Base-by-base conservation (phyloP, 2,888 invertebrate genomes). In the Asteroscopus sphinx region DNA sequence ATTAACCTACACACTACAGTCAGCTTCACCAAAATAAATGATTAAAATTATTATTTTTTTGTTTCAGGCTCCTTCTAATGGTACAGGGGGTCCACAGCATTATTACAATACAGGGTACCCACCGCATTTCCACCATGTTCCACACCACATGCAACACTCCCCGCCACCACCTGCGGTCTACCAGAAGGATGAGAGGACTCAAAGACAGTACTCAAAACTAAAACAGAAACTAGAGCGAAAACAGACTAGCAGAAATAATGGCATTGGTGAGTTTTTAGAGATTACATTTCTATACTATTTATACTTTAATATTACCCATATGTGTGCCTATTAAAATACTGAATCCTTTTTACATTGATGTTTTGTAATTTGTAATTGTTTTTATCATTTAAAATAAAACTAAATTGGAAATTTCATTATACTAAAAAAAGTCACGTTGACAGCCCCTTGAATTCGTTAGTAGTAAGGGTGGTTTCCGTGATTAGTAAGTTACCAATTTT, bases 161-260 rank as follows among this genome's bases (percentile, higher is more conserved):
- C 96, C 96, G 51, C 96, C 96, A 42, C 95, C 94, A 3, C 91
- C 90, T 1, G 89, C 90, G 1, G 89, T 90, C 35, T 96, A 95
- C 88, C 96, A 96, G 82, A 97, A 97, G 86, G 97, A 97, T 87
- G 97, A 97, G 87, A 95, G 97, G 78, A 95, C 97, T 36, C 97
- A 97, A 83, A 93, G 97, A 66, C 97, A 97, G 87, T 96, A 96
- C 84, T 96, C 95, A 68, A 97, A 97, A 89, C 93, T 97, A 77
- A 96, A 96, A 85, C 96, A 96, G 79, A 97, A 97, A 89, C 90
- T 97, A 72, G 97, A 97, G 82, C 95, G 96, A 71, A 96, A 96
- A 85, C 95, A 96, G 66, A 89, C 85, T 49, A 92, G 85, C 84
- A 88, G 94, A 68, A 94, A 92, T 83, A 94, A 94, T 89, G 95